Evolutionary conservation across 2,113 vertebrate genomes (phyloP).

Genomic region (Sialia sialis): DNA sequence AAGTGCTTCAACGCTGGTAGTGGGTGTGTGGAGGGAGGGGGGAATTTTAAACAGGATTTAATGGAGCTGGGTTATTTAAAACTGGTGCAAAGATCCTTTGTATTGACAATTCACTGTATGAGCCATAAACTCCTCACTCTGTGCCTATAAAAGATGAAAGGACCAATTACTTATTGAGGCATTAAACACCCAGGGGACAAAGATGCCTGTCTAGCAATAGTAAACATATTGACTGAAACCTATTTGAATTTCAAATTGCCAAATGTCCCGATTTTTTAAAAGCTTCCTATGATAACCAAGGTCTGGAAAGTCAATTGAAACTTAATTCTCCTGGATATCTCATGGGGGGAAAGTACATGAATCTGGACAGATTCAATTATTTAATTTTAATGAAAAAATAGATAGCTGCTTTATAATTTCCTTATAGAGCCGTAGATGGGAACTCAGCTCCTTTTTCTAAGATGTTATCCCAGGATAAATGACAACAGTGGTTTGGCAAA

Average conservation of each 20-base stretch:
- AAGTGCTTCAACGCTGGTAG: neutral
- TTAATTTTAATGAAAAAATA: constrained; percentile 63
- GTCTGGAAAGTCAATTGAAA: constrained; percentile 67
- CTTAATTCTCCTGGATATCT: constrained; percentile 59
- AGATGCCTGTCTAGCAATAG: constrained; percentile 44
- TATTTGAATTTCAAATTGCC: constrained; percentile 69
- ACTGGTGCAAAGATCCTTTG: constrained; percentile 28
- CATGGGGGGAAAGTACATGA: constrained; percentile 38
- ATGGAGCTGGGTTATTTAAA: constrained; percentile 41
- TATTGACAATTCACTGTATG: constrained; percentile 49
- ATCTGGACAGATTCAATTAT: constrained; percentile 50
- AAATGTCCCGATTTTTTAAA: constrained; percentile 63
- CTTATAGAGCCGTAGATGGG: neutral
- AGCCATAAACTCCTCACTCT: constrained; percentile 44
- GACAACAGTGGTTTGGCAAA: neutral
- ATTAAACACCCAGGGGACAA: constrained; percentile 54
- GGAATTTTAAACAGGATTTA: constrained; percentile 9
- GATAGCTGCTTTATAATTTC: constrained; percentile 41
- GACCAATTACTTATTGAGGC: constrained; percentile 55
- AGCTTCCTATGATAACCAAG: constrained; percentile 62
- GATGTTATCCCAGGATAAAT: neutral
- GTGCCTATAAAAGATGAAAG: constrained; percentile 57
- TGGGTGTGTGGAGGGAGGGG: neutral
- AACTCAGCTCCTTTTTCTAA: neutral
- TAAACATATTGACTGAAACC: constrained; percentile 65